A percentile compares a stretch with the other conserved stretches of the same genome.
Conservation (phyloP, 1,140 invertebrate genomes). For the Drosophila bifasciata region DNA sequence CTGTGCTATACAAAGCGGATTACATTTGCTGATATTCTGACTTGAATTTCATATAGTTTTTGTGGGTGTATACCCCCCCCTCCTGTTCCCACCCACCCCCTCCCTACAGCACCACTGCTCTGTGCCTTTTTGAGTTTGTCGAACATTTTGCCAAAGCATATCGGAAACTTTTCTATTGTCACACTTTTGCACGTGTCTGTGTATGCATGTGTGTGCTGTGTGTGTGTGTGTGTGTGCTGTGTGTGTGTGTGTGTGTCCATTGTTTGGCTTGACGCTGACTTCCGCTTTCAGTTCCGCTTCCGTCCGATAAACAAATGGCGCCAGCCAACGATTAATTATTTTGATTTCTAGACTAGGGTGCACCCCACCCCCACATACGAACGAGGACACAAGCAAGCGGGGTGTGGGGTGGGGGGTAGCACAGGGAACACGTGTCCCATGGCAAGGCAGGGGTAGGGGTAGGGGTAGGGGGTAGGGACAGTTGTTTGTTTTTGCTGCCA, state of each 20-base stretch:
- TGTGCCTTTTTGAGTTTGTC: constrained; percentile 26
- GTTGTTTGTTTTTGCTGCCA: background rate
- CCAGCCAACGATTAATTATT: constrained; percentile 77
- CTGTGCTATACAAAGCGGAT: constrained; percentile 54
- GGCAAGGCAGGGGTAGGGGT: too few species aligned
- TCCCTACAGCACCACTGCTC: too few species aligned
- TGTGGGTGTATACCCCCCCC: constrained; percentile 10
- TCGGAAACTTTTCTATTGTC: constrained; percentile 44
- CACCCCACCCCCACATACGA: constrained; percentile 1
- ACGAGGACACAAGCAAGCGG: constrained; percentile 8
- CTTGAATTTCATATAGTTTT: constrained; percentile 19
- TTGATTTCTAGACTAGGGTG: constrained; percentile 53
- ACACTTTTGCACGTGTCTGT: constrained; percentile 16
- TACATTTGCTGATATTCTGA: constrained; percentile 36
- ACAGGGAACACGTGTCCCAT: constrained; percentile 39
- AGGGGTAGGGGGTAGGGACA: background rate
- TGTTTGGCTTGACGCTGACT: constrained; percentile 69
- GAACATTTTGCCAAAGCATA: constrained; percentile 64
- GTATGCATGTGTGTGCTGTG: constrained; percentile 6
- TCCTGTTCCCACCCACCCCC: background rate
- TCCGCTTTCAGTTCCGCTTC: constrained; percentile 80
- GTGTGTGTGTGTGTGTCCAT: constrained; percentile 38
- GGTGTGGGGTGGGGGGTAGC: background rate
- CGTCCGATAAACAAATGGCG: constrained; percentile 78
- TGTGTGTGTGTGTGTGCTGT: constrained; percentile 14